Evolutionary conservation across 2,797 vertebrate species (phyloP), one percentile per base, ranked within the genome.

Genomic region (Anabacerthia variegaticeps): DNA sequence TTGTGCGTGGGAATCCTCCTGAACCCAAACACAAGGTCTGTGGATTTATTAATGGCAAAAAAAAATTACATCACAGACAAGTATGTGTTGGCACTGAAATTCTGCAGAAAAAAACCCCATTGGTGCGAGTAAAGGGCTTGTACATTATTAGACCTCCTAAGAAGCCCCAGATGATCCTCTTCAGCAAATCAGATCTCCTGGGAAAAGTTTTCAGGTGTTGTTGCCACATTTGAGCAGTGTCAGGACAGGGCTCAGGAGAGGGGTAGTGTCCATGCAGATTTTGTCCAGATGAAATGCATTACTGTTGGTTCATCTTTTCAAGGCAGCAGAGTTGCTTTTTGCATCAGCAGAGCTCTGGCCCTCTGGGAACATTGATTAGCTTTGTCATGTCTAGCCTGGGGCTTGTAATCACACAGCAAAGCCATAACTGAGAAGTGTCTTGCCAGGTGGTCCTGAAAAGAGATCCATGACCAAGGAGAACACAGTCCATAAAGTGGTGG

Each of bases 21-120:
- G 16, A 28, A 51, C 27, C 27, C 16, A 4, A 51, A 11, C 49
- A 18, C 27, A 18, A 16, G 16, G 44, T 28, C 56, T 92, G 82
- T 4, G 17, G 62, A 88, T 91, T 95, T 91, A 91, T 88, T 93
- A 91, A 91, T 75, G 95, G 94, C n/a, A n/a, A 9, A 89, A 92
- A 93, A 92, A 88, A 85, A 88, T 74, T 85, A 92, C 76, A 66
- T 88, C 76, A 67, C 59, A 74, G 79, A 68, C 75, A 88, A 95
- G 11, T 80, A 88, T 68, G 72, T 91, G 46, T 85, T 95, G 91
- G 93, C 82, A 62, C 72, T 78, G 66, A 80, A 89, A 61, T 46
- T 41, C 49, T 58, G 54, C 61, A 56, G 46, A 12, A 18, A 88
- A 84, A 66, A 65, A 32, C 3, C 3, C 16, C 52, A 44, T 10